Base-by-base conservation (phyloP, 2,888 invertebrate genomes). In the Plusia festucae region DNA sequence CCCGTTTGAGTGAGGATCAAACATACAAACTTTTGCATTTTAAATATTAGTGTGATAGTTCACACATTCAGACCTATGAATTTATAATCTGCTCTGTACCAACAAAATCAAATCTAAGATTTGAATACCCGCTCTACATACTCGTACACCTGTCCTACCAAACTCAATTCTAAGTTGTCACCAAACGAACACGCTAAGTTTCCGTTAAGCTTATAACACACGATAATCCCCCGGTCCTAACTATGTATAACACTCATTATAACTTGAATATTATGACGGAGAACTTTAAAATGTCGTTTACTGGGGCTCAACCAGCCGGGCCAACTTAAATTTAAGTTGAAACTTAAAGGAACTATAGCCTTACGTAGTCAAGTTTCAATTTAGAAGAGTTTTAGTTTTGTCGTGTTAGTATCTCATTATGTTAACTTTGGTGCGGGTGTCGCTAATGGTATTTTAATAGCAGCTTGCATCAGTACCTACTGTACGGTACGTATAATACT, bases 261-360 rank as follows among this genome's bases (percentile, higher is more conserved):
- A 79, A 79, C 70, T 79, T 70, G 22, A 34, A 57, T 63, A 59
- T 79, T 72, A 79, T 74, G 56, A 68, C n/a, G 46, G 53, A 13
- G 27, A 67, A 79, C 57, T 78, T 79, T 78, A 76, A 79, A 79
- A 79, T 78, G 68, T 70, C 73, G 59, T 79, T 78, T 76, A 71
- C 64, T 40, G 58, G 68, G 53, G 64, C 66, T 61, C 46, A 63
- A 61, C 22, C 65, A 58, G 52, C 71, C 46, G 24, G 52, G 53
- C 27, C 67, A 63, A 74, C 61, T 77, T 69, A 53, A 65, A 60
- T 72, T 66, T 75, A 71, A 78, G 68, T 67, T 58, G 16, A 27
- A 67, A 73, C 77, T 77, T 64, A 27, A 67, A 73, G 73, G 59
- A 65, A 68, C 66, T 77, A 51, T 61, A 52, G 53, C 60, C 64